Evolutionary conservation across 2,797 vertebrate species (phyloP).

Genomic region (Staurois parvus): DNA sequence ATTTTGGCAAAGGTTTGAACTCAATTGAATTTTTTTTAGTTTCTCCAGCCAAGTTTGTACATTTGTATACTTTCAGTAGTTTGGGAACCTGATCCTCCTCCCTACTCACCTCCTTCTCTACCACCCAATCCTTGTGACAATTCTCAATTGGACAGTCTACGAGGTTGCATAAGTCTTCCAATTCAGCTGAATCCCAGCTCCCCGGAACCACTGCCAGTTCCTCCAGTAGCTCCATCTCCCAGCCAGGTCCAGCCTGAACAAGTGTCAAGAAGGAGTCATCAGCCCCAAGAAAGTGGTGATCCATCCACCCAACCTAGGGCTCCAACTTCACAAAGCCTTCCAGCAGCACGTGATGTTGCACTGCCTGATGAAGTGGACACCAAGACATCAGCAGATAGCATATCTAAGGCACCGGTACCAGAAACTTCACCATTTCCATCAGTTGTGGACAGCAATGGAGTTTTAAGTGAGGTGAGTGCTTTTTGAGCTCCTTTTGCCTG

Average conservation of each 20-base stretch:
- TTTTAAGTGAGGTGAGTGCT: constrained; percentile 3
- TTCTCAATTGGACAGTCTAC: neutral
- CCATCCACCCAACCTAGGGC: neutral
- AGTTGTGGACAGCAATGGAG: neutral
- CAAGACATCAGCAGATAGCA: neutral
- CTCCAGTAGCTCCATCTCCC: neutral
- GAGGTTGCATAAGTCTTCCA: neutral
- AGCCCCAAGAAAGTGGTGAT: neutral
- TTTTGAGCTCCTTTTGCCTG: neutral
- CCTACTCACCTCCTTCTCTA: neutral
- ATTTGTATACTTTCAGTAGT: no score
- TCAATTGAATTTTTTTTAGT: no score
- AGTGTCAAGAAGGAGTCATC: no score
- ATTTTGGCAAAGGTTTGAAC: no score
- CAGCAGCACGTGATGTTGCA: neutral
- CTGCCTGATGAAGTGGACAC: neutral
- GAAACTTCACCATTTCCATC: neutral
- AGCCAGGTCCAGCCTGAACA: neutral
- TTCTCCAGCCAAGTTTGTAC: no score
- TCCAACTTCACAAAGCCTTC: accelerated
- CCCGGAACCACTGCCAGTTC: neutral
- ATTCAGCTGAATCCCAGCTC: no score
- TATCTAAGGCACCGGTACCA: neutral
- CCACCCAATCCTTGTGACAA: neutral
- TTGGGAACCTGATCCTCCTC: neutral